Conservation (phyloP, 2,888 invertebrate genomes). For the Junonia oenone region DNA sequence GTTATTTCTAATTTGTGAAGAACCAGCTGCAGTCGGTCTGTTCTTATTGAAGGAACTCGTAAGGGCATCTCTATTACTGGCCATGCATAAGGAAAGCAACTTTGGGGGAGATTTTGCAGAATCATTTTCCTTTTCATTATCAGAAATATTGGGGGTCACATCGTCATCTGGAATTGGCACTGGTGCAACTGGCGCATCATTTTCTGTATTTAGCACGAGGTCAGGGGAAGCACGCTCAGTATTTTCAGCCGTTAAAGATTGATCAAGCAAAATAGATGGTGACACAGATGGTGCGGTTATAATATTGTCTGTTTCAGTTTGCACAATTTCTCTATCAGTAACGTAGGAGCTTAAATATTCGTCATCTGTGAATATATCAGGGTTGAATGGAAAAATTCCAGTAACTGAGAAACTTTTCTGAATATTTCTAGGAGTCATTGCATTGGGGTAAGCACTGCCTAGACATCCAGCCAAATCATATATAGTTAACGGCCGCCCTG, state of each 20-base stretch:
- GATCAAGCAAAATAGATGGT: conserved; percentile 1
- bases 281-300: neutral
- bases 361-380: conserved; percentile 34
- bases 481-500: conserved; percentile 42
- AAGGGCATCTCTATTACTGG: conserved; percentile 7
- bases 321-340: conserved; percentile 25
- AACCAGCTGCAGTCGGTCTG: no score
- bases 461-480: conserved; percentile 39
- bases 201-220: no score
- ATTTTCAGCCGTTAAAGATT: conserved; percentile 1
- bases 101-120: no score
- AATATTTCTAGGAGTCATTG: conserved; percentile 36
- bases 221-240: neutral
- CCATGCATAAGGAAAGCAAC: neutral
- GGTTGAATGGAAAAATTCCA: conserved; percentile 42
- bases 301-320: neutral
- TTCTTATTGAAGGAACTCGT: conserved; percentile 1
- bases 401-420: conserved; percentile 34
- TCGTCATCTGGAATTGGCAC: neutral
- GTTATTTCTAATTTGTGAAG: no score
- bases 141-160: neutral
- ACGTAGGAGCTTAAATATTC: conserved; percentile 29
- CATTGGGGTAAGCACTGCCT: conserved; percentile 32
- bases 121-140: no score
- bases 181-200: no score